Evolutionary conservation across 2,888 invertebrate species (phyloP), one percentile per base, ranked within the genome.

Genomic region (Leptura quadrifasciata): DNA sequence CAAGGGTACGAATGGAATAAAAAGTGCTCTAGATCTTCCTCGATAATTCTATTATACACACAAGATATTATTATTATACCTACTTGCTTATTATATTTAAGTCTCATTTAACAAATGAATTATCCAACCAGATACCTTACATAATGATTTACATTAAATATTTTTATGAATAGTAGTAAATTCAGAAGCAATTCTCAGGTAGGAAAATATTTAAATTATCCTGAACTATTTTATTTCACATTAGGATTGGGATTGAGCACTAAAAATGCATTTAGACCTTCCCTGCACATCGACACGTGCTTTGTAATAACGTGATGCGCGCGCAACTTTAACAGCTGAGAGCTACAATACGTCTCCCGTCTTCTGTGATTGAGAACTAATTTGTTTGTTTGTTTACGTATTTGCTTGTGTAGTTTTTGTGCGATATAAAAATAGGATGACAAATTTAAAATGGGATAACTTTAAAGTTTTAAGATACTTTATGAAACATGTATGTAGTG

Each of bases 351-450:
- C 58, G 39, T 17, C 12, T 24, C 20, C 18, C n/a, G n/a, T n/a
- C n/a, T n/a, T n/a, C 47, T 54, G 39, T 24, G 71, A 71, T 47
- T 31, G 18, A 60, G 61, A 71, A 17, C 27, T 52, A 71, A 71
- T 61, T 61, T 61, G 71, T 71, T 60, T 61, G 52, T 71, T 71
- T 60, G 47, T 69, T 69, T 60, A 60, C 31, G 18, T 69, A 35
- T 57, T 57, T 27, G 17, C 52, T 68, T 68, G 31, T 69, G 20
- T 58, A 21, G 58, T n/a, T n/a, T n/a, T n/a, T n/a, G n/a, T 69
- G 58, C 12, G 10, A 63, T 12, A 18, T 63, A 20, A 63, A 57
- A 68, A 21, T 15, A 17, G 35, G 12, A 39, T 57, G 57, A 21
- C 8, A 69, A 39, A 69, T 17, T 69, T 6, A 1, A 24, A 52